A percentile compares a stretch with the other conserved stretches of the same genome.
Conservation (phyloP, 2,888 invertebrate species). For the Phytoseiulus persimilis region DNA sequence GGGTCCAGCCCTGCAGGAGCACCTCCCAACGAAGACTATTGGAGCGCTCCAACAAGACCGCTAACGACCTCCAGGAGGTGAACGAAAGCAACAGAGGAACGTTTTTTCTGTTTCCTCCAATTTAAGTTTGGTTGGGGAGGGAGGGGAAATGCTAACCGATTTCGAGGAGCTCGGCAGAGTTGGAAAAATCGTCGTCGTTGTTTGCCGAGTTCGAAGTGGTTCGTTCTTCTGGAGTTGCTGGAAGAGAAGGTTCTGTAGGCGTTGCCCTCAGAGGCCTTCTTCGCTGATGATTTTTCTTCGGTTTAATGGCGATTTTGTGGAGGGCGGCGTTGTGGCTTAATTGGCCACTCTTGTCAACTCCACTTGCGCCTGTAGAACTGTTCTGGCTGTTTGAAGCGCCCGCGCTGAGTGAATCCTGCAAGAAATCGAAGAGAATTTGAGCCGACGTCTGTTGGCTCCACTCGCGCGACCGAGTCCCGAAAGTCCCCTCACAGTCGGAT, state of each 20-base stretch:
- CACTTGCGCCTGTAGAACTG: slow-evolving; percentile 14
- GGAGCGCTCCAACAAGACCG: too few relatives aligned
- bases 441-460: neutral
- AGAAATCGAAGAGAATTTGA: neutral
- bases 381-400: slow-evolving; percentile 38
- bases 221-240: slow-evolving; percentile 30
- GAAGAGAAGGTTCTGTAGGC: slow-evolving; percentile 33
- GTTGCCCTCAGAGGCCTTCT: slow-evolving; percentile 36
- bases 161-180: slow-evolving; percentile 23
- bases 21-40: too few relatives aligned
- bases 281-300: slow-evolving; percentile 62
- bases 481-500: neutral
- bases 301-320: slow-evolving; percentile 70
- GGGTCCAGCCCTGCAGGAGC: too few relatives aligned
- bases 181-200: slow-evolving; percentile 24
- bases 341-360: slow-evolving; percentile 29
- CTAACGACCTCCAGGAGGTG: too few relatives aligned
- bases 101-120: too few relatives aligned
- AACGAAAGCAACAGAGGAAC: too few relatives aligned
- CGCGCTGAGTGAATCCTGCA: slow-evolving; percentile 35
- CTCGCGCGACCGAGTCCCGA: neutral
- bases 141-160: slow-evolving; percentile 7
- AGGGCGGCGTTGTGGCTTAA: slow-evolving; percentile 69
- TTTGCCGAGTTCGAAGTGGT: slow-evolving; percentile 24
- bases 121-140: neutral